Percentiles rank a stretch among this genome's conserved stretches.
phyloP scores from a whole-genome alignment of 2,888 invertebrate genomes.

The Hypolimnas misippus region DNA sequence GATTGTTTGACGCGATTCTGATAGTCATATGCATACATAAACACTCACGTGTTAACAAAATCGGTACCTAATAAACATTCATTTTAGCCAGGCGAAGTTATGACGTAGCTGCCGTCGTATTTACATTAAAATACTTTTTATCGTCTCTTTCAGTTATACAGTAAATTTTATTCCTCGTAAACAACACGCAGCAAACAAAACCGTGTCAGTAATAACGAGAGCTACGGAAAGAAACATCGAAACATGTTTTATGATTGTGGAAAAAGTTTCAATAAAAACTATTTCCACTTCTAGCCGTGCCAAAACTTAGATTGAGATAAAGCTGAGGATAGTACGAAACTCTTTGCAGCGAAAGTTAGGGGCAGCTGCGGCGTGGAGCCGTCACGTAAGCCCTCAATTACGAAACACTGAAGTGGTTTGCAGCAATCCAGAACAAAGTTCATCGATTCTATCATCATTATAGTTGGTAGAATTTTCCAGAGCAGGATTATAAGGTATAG shows the following conservation, averaged over 20 bases:
- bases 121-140: too few species aligned
- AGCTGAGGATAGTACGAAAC: slow-evolving; percentile 69
- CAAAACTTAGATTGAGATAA: slow-evolving; percentile 78
- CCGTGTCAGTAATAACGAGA: slow-evolving; percentile 10
- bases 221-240: slow-evolving; percentile 20
- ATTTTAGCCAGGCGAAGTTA: too few species aligned
- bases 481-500: slow-evolving; percentile 35
- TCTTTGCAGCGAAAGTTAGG: slow-evolving; percentile 70
- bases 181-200: neutral
- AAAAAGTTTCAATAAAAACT: slow-evolving; percentile 47
- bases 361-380: slow-evolving; percentile 73
- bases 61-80: too few species aligned
- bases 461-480: slow-evolving; percentile 56
- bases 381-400: slow-evolving; percentile 83
- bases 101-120: too few species aligned
- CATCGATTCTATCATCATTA: slow-evolving; percentile 74
- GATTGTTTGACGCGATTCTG: too few species aligned
- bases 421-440: slow-evolving; percentile 73
- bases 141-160: too few species aligned
- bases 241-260: slow-evolving; percentile 36
- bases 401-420: slow-evolving; percentile 77
- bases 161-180: neutral
- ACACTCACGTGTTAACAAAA: too few species aligned
- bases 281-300: slow-evolving; percentile 65
- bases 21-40: too few species aligned